These are phyloP conservation scores for Pseudochirops corinnae DNA, from an alignment of 2,797 vertebrate genomes.

Conservation along the genomic window DNA sequence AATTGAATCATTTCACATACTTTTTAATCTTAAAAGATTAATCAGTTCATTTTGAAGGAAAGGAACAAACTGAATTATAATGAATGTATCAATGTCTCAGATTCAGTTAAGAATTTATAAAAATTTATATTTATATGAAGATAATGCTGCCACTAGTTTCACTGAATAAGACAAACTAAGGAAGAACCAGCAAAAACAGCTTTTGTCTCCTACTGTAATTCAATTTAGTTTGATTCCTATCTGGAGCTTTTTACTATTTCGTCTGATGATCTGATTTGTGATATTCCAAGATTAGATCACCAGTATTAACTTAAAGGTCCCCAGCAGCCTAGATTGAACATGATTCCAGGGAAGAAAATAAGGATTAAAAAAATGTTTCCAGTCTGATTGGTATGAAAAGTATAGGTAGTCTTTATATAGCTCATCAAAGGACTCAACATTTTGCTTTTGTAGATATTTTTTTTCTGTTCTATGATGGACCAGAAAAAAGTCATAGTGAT, in stretches of 20 bases:
- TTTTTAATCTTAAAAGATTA: neutral
- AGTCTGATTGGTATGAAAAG: neutral
- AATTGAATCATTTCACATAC: neutral
- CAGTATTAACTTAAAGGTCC: neutral
- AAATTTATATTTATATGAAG: neutral
- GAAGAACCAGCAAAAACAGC: neutral
- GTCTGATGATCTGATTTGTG: neutral
- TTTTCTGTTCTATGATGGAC: neutral
- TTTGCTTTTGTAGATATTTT: neutral
- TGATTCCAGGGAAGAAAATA: neutral
- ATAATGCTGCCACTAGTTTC: neutral
- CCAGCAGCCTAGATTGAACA: neutral
- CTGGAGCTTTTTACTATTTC: neutral
- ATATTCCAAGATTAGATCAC: neutral
- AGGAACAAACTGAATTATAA: neutral
- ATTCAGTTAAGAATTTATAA: neutral
- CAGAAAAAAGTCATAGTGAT: neutral
- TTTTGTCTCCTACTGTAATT: neutral
- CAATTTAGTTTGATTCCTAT: neutral
- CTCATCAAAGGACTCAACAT: neutral
- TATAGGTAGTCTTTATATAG: neutral
- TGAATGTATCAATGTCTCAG: neutral
- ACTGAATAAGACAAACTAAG: neutral
- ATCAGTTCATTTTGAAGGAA: neutral
- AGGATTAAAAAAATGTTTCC: neutral